phyloP scores from a whole-genome alignment of 2,797 vertebrate genomes.

The Hafferia zeledoni region DNA sequence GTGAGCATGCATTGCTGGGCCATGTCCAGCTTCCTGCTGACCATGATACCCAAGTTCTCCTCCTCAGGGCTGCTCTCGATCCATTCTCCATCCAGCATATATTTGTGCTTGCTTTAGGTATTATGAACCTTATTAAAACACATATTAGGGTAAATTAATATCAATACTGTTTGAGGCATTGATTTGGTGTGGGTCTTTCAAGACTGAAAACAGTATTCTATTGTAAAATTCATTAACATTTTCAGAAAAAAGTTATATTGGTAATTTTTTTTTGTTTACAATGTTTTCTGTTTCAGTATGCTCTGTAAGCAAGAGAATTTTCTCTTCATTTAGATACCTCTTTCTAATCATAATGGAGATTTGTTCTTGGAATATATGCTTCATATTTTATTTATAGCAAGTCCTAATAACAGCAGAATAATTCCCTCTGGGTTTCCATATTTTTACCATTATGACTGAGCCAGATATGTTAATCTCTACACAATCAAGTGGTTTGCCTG shows the following conservation, averaged over 20 bases:
- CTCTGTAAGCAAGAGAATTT: slow-evolving; percentile 34
- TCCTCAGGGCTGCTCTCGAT: not conserved
- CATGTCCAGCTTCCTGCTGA: not conserved
- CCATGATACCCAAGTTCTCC: not conserved
- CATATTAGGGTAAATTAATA: not conserved
- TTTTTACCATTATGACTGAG: slow-evolving; percentile 39
- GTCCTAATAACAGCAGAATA: slow-evolving; percentile 60
- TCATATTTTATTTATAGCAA: slow-evolving; percentile 72
- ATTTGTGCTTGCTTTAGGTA: not conserved
- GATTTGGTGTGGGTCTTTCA: not conserved
- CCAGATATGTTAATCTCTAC: slow-evolving; percentile 48
- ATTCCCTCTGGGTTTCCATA: slow-evolving; percentile 47
- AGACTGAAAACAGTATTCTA: not conserved
- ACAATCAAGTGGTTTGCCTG: slow-evolving; percentile 28
- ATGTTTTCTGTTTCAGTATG: slow-evolving; percentile 11
- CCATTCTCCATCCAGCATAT: not conserved
- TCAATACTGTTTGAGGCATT: not conserved
- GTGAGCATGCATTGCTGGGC: not conserved
- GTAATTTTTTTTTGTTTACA: not conserved
- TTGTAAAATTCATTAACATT: not conserved
- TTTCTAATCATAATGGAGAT: slow-evolving; percentile 62
- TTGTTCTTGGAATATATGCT: slow-evolving; percentile 64
- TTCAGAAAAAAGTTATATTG: not conserved
- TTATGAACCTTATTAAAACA: not conserved
- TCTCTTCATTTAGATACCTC: slow-evolving; percentile 41